phyloP scores from a whole-genome alignment of 2,888 invertebrate genomes.

The Neoscelio sp. region DNA sequence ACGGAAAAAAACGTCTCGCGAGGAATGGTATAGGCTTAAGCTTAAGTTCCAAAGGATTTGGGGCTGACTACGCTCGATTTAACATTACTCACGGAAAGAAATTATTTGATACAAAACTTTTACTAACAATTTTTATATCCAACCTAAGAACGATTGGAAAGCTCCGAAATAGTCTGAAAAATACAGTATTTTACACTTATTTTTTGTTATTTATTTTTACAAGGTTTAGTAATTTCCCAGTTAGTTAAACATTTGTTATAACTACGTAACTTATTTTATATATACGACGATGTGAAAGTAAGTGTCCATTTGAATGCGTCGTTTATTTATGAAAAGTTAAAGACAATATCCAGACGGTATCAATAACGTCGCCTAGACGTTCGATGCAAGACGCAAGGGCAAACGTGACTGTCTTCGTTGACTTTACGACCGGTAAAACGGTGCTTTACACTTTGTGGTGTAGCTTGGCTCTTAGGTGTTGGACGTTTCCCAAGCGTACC shows the following conservation, averaged over 20 bases:
- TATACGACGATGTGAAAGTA: too few relatives aligned
- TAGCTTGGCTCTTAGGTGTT: constrained; percentile 58
- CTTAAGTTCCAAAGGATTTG: constrained; percentile 31
- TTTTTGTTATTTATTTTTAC: too few relatives aligned
- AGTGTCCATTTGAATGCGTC: neutral
- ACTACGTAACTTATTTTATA: too few relatives aligned
- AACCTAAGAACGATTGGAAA: too few relatives aligned
- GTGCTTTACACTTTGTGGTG: constrained; percentile 78
- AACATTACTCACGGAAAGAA: too few relatives aligned
- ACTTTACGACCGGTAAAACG: constrained; percentile 81
- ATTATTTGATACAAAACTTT: too few relatives aligned
- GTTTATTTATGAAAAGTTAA: constrained; percentile 43
- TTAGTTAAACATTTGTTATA: too few relatives aligned
- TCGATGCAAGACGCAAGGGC: constrained; percentile 76
- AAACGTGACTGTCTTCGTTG: constrained; percentile 81
- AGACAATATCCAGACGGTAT: constrained; percentile 68
- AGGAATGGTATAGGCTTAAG: constrained; percentile 21
- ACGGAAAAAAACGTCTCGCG: constrained; percentile 15
- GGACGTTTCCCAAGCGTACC: constrained; percentile 34
- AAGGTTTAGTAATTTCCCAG: too few relatives aligned
- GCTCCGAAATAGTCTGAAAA: too few relatives aligned
- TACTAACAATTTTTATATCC: too few relatives aligned
- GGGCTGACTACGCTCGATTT: constrained; percentile 12
- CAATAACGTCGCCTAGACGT: constrained; percentile 72
- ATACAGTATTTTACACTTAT: too few relatives aligned